Percentiles rank a stretch among this genome's conserved stretches.
Evolutionary conservation across 2,113 vertebrate species (phyloP).

Genomic region (Balaeniceps rex): DNA sequence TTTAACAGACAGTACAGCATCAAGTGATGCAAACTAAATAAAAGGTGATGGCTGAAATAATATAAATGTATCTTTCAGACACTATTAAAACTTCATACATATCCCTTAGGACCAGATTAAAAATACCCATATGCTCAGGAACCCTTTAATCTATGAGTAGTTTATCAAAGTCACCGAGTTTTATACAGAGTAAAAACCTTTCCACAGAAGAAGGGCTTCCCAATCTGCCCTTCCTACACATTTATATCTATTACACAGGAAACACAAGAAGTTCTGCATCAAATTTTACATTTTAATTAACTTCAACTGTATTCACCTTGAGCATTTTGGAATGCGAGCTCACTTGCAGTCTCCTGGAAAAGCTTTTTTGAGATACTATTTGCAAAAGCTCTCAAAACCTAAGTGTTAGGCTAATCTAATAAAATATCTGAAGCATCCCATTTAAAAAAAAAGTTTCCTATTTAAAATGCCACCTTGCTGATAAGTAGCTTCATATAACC

Average conservation of each 20-base stretch:
- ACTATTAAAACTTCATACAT: background rate
- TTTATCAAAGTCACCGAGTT: background rate
- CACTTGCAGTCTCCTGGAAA: background rate
- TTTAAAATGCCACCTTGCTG: background rate
- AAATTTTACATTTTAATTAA: background rate
- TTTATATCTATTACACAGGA: background rate
- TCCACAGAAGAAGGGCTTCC: background rate
- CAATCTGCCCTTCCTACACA: background rate
- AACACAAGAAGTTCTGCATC: background rate
- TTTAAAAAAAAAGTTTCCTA: background rate
- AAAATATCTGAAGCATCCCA: background rate
- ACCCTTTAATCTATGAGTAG: background rate
- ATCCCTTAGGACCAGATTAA: background rate
- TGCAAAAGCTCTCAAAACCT: background rate
- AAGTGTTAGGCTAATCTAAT: background rate
- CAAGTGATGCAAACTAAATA: background rate
- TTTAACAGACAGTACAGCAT: background rate
- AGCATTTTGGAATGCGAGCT: background rate
- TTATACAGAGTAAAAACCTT: background rate
- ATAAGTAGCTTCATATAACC: background rate
- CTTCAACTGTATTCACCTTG: background rate
- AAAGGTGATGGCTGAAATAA: background rate
- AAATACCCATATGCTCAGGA: background rate
- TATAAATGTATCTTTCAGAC: background rate
- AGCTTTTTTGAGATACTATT: background rate